phyloP scores from a whole-genome alignment of 1,140 invertebrate species.

The Chionoecetes opilio region DNA sequence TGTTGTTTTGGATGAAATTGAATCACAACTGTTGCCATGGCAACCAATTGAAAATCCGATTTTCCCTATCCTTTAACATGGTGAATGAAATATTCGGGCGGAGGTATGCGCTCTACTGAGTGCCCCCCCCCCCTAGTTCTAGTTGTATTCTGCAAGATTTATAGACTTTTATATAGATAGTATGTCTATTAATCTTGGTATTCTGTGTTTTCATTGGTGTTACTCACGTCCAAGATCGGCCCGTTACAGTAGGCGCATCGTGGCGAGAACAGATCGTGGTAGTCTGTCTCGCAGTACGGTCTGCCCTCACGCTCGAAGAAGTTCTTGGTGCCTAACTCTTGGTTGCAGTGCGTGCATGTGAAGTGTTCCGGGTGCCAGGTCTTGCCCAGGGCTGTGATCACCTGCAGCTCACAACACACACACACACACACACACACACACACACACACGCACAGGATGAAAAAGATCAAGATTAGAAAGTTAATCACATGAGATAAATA shows the following conservation, averaged over 20 bases:
- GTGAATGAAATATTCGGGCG: too few relatives aligned
- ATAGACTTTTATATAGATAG: too few relatives aligned
- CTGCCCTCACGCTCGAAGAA: slow-evolving; percentile 99
- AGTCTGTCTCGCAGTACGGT: slow-evolving; percentile 99
- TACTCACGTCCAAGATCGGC: slow-evolving; percentile 96
- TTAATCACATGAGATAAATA: background rate
- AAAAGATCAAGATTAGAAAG: background rate
- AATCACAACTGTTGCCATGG: too few relatives aligned
- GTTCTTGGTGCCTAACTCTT: slow-evolving; percentile 97
- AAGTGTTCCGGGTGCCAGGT: slow-evolving; percentile 99
- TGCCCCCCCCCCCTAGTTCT: too few relatives aligned
- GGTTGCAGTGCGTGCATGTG: slow-evolving; percentile 97
- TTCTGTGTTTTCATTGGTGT: background rate
- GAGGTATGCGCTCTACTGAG: too few relatives aligned
- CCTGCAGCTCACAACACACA: slow-evolving; percentile 84
- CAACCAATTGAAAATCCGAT: too few relatives aligned
- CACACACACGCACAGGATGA: background rate
- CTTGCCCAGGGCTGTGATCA: slow-evolving; percentile 97
- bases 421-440: slow-evolving; percentile 43
- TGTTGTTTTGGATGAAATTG: too few relatives aligned
- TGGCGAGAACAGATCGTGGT: slow-evolving; percentile 99
- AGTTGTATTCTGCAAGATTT: too few relatives aligned
- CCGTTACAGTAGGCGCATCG: slow-evolving; percentile 99
- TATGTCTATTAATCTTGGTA: too few relatives aligned
- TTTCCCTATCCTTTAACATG: too few relatives aligned